Evolutionary conservation across 1,140 invertebrate species (phyloP).

Genomic region (Bombus consobrinus): DNA sequence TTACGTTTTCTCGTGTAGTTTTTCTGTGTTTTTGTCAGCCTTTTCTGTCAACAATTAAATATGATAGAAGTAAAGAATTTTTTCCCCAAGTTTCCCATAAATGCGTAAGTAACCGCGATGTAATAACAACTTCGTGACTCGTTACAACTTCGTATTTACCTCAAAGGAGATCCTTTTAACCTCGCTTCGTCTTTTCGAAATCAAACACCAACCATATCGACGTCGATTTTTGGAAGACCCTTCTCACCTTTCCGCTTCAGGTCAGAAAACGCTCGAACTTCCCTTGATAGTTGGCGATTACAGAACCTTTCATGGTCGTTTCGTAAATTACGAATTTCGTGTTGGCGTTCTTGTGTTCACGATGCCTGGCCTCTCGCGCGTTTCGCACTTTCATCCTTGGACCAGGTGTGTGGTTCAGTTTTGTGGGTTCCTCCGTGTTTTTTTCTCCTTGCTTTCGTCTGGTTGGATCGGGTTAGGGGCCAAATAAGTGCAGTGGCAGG

Average conservation of each 20-base stretch:
- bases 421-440: constrained; percentile 53
- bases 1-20: no score
- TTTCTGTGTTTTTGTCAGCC: no score
- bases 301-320: constrained; percentile 7
- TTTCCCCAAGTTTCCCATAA: no score
- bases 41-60: no score
- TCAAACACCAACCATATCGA: no score
- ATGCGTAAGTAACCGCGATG: no score
- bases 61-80: no score
- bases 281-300: not conserved
- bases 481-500: constrained; percentile 70
- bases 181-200: no score
- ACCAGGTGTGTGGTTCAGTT: constrained; percentile 67
- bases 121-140: no score
- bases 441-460: constrained; percentile 34
- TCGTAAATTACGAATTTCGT: constrained; percentile 16
- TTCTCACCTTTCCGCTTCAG: not conserved
- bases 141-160: no score
- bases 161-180: no score
- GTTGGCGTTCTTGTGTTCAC: not conserved
- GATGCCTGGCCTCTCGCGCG: not conserved
- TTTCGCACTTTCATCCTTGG: constrained; percentile 55
- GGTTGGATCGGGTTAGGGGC: constrained; percentile 62
- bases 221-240: not conserved
- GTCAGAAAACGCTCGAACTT: not conserved